phyloP scores from a whole-genome alignment of 1,140 invertebrate genomes.

The Galendromus occidentalis region DNA sequence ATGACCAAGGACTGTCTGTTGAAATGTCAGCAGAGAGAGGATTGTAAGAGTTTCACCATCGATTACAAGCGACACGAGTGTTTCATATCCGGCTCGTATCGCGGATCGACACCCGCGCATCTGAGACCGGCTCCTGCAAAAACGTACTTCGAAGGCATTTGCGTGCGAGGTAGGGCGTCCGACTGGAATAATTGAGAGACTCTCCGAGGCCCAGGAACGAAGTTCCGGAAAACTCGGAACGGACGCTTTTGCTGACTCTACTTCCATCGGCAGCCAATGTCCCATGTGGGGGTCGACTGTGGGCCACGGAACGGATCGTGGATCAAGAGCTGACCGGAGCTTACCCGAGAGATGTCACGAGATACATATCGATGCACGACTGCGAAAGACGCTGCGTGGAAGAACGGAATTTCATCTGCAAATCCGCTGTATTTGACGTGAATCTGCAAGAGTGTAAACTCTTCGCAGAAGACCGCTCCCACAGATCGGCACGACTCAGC shows the following conservation, averaged over 20 bases:
- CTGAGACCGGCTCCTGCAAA: conserved; percentile 27
- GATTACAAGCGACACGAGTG: conserved; percentile 31
- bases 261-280: background rate
- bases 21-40: conserved; percentile 25
- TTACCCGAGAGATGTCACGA: conserved; percentile 23
- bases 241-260: background rate
- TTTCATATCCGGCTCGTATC: conserved; percentile 25
- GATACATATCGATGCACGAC: conserved; percentile 27
- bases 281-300: conserved; percentile 21
- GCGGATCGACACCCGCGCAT: conserved; percentile 24
- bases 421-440: conserved; percentile 31
- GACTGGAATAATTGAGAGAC: background rate
- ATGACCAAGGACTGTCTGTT: conserved; percentile 27
- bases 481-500: conserved; percentile 24
- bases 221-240: background rate
- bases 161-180: conserved; percentile 25
- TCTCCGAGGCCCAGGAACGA: background rate
- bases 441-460: conserved; percentile 29
- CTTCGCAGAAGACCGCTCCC: conserved; percentile 29
- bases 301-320: conserved; percentile 32
- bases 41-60: conserved; percentile 29
- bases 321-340: conserved; percentile 27
- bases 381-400: conserved; percentile 31
- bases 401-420: conserved; percentile 29
- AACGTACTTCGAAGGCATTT: conserved; percentile 31